Percentiles rank a stretch among this genome's conserved stretches.
Conservation (phyloP, 2,797 vertebrate species). For the Brotula barbata region DNA sequence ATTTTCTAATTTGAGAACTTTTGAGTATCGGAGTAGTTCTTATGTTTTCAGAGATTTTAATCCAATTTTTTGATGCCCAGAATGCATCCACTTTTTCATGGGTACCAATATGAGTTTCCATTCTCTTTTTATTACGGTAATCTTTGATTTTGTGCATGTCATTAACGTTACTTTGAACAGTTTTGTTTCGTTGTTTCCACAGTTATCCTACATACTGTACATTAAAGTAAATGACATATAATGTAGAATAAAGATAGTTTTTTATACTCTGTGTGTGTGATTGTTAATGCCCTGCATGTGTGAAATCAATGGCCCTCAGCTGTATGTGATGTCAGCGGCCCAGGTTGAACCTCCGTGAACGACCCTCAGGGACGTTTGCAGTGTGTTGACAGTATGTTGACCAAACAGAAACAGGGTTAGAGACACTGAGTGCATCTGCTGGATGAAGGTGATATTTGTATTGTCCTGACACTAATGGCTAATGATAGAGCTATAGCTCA, state of each 20-base stretch:
- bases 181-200: slow-evolving; percentile 62
- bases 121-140: slow-evolving; percentile 48
- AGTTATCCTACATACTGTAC: slow-evolving; percentile 64
- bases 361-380: background rate
- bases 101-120: slow-evolving; percentile 52
- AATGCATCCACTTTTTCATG: slow-evolving; percentile 33
- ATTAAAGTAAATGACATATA: slow-evolving; percentile 65
- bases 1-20: slow-evolving; percentile 26
- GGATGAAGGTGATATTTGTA: background rate
- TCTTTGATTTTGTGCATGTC: slow-evolving; percentile 63
- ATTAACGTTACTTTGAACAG: slow-evolving; percentile 43
- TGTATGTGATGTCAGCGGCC: too few species aligned
- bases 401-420: background rate
- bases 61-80: slow-evolving; percentile 21
- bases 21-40: slow-evolving; percentile 22
- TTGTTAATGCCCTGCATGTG: slow-evolving; percentile 8
- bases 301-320: background rate
- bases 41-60: slow-evolving; percentile 23
- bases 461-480: background rate
- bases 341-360: too few species aligned
- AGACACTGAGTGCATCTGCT: background rate
- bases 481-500: background rate
- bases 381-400: background rate
- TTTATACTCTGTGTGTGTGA: slow-evolving; percentile 57
- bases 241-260: slow-evolving; percentile 83